phyloP scores from a whole-genome alignment of 2,888 invertebrate species.

The Athalia cordata region DNA sequence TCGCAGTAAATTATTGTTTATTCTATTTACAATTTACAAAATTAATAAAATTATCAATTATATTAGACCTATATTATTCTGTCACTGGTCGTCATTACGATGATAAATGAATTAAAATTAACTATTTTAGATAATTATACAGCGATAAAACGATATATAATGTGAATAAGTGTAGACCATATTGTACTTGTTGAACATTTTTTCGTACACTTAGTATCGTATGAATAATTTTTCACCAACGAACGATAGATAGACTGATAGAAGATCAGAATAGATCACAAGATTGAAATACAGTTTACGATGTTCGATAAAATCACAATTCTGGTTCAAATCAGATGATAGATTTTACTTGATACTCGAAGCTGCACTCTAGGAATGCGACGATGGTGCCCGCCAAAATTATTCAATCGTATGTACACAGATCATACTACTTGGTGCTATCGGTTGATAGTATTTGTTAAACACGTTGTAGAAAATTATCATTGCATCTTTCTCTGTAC shows the following conservation, averaged over 20 bases:
- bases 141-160: not conserved
- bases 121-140: not conserved
- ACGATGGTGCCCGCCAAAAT: no score
- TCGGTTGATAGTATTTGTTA: no score
- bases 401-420: no score
- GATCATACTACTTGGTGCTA: no score
- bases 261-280: no score
- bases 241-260: conserved; percentile 4
- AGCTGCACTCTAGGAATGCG: not conserved
- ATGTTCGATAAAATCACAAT: not conserved
- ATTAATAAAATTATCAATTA: conserved; percentile 39
- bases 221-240: not conserved
- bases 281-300: not conserved
- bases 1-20: conserved; percentile 15
- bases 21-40: conserved; percentile 43
- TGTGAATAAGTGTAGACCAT: conserved; percentile 1
- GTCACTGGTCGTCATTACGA: conserved; percentile 36
- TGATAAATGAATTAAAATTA: conserved; percentile 13
- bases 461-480: no score
- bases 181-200: not conserved
- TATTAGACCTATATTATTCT: conserved; percentile 28
- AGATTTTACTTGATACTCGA: not conserved
- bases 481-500: no score
- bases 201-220: not conserved
- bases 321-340: not conserved